Evolutionary conservation across 2,797 vertebrate genomes (phyloP), one percentile per base, ranked within the genome.

Genomic region (Aplochiton taeniatus): DNA sequence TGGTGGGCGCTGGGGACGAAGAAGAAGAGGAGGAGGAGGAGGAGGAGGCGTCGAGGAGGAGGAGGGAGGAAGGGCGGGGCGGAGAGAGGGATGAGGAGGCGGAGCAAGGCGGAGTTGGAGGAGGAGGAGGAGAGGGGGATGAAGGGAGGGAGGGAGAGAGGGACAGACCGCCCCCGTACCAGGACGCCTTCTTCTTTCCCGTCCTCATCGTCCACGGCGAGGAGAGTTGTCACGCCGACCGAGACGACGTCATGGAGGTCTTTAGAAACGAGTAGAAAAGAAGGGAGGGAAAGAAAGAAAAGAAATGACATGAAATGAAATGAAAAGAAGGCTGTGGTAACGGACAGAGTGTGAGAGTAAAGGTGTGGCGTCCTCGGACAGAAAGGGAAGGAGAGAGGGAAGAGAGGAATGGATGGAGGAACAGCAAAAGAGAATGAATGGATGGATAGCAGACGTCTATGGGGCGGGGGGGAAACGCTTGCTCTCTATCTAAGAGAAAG

Each of bases 191-290:
- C 82, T 92, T 93, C 79, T 93, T 93, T 14, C 92, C 92, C 0
- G 91, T 93, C 61, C 89, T 93, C 48, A 93, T 93, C 44, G 91
- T 93, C 43, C 92, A 93, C 41, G 92, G 92, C 57, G 92, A 92
- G 74, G 92, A 93, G 84, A 93, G 92, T 83, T 93, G 92, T 86
- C 92, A 93, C 19, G 87, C 89, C 2, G 90, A 31, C 31, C 31
- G 91, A 65, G 90, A 91, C 16, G 88, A 89, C 90, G 83, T 91
- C 88, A 89, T 67, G 14, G 68, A 57, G 44, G 65, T 13, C 46
- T 49, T 64, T 31, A 54, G 9, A 58, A 61, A 54, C 31, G 42
- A 18, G 17, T 16, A 58, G 57, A 18, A 60, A 20, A 60, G 0
- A 31, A 17, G 11, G 14, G 11, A 4, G 43, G 3, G 41, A 58